Conservation (phyloP, 2,797 vertebrate species). For the Mareca penelope region DNA sequence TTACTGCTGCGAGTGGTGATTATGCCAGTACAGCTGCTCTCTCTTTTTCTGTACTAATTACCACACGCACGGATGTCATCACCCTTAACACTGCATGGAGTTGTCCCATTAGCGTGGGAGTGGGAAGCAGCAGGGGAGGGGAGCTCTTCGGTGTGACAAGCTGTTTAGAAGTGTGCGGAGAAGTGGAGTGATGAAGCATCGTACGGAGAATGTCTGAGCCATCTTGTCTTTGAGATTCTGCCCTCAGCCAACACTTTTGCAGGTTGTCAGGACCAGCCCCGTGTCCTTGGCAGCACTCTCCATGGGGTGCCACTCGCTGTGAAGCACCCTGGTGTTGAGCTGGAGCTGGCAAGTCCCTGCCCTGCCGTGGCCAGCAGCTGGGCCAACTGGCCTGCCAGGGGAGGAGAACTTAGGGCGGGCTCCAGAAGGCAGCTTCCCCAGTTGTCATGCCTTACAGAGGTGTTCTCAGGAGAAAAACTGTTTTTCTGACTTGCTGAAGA, state of each 20-base stretch:
- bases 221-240: slow-evolving; percentile 12
- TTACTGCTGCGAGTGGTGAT: slow-evolving; percentile 62
- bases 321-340: background rate
- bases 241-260: background rate
- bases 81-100: slow-evolving; percentile 65
- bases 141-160: slow-evolving; percentile 25
- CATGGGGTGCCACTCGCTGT: background rate
- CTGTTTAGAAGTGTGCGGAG: slow-evolving; percentile 51
- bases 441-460: background rate
- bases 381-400: background rate
- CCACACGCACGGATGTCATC: slow-evolving; percentile 50
- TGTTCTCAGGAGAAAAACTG: background rate
- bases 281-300: background rate
- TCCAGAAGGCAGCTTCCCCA: background rate
- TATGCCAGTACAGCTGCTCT: slow-evolving; percentile 61
- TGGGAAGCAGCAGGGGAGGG: slow-evolving; percentile 52
- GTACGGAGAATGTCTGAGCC: background rate
- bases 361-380: fast-evolving
- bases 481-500: background rate
- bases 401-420: background rate
- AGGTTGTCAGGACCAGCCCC: background rate
- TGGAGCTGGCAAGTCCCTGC: background rate
- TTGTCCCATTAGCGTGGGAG: slow-evolving; percentile 63
- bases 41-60: slow-evolving; percentile 65
- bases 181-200: slow-evolving; percentile 8